Base-by-base conservation (phyloP, 2,113 vertebrate genomes). In the Paratilapia polleni region DNA sequence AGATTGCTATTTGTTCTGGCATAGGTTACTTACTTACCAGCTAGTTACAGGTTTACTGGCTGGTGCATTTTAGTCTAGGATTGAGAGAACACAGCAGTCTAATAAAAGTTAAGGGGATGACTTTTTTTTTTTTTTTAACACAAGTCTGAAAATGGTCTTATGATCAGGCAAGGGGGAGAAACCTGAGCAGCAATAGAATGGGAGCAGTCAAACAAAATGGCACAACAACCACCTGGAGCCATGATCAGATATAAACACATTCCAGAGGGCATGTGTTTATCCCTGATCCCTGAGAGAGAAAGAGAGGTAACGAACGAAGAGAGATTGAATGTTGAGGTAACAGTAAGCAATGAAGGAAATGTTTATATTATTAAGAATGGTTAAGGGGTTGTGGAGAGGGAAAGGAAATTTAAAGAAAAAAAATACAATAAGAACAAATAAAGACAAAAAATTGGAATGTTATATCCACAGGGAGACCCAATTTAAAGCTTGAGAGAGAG, bases 261-360 rank as follows among this genome's bases (percentile, higher is more conserved):
- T 90, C 86, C 86, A 64, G 47, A 80, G 60, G 63, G 22, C 58
- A 76, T 75, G 59, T 61, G 54, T 86, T 84, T 19, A 79, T 81
- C 36, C 73, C 49, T 14, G 38, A 57, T 79, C 58, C 77, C 64
- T 34, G 38, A 63, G 24, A 60, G 61, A 78, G 62, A 61, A 4
- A 12, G 4, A 38, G 36, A 62, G 24, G 36, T 9, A 2, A 61
- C n/a, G 28, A 7, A 2, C 38, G 38, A 57, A n/a, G 20, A 49
- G 20, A 47, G 36, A 15, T 1, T 22, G 19, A 77, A 79, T 24
- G n/a, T 12, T 56, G 8, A n/a, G 7, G n/a, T 5, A 38, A 63
- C n/a, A 15, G 24, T 19, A 28, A 57, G 26, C 41, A 26, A 17
- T 68, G 64, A 9, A 49, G 64, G 47, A 47, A 24, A 68, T 47